Percentiles rank a stretch among this genome's conserved stretches.
Evolutionary conservation across 1,140 invertebrate species (phyloP).

Genomic region (Melipona quadrifasciata): DNA sequence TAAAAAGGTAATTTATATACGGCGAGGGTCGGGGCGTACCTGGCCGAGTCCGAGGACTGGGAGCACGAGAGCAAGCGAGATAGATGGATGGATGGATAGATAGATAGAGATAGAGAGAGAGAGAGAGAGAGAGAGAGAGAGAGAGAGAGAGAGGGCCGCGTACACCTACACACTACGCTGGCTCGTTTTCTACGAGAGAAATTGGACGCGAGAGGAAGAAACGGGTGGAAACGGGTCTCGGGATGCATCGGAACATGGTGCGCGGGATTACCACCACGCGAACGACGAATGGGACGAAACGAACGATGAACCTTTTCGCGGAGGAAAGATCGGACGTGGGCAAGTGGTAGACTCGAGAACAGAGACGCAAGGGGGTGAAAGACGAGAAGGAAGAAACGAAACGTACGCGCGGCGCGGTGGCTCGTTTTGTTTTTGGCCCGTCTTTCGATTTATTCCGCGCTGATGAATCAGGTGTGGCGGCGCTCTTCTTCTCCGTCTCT

Average conservation of each 20-base stretch:
- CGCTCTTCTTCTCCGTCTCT: conserved; percentile 48
- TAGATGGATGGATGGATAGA: conserved; percentile 20
- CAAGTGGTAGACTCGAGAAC: conserved; percentile 37
- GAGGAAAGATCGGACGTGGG: conserved; percentile 11
- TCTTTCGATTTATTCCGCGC: conserved; percentile 77
- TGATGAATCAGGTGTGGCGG: conserved; percentile 81
- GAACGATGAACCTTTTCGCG: conserved; percentile 26
- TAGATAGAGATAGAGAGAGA: conserved; percentile 29
- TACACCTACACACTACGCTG: conserved; percentile 57
- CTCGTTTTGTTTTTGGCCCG: conserved; percentile 72
- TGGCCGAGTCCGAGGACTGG: conserved; percentile 36
- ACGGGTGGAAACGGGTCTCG: conserved; percentile 40
- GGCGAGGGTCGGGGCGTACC: conserved; percentile 63
- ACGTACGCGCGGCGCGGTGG: conserved; percentile 46
- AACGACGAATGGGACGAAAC: conserved; percentile 43
- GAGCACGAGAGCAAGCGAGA: not conserved
- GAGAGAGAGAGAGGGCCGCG: conserved; percentile 18
- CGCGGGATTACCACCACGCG: conserved; percentile 42
- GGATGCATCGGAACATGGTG: conserved; percentile 43
- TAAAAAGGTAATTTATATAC: conserved; percentile 77
- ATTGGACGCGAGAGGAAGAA: conserved; percentile 58
- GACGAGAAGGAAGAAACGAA: conserved; percentile 20
- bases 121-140: conserved; percentile 30
- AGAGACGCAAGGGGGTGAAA: conserved; percentile 5
- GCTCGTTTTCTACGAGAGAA: conserved; percentile 46